phyloP scores from a whole-genome alignment of 2,113 vertebrate genomes.

The Atractosteus spatula region DNA sequence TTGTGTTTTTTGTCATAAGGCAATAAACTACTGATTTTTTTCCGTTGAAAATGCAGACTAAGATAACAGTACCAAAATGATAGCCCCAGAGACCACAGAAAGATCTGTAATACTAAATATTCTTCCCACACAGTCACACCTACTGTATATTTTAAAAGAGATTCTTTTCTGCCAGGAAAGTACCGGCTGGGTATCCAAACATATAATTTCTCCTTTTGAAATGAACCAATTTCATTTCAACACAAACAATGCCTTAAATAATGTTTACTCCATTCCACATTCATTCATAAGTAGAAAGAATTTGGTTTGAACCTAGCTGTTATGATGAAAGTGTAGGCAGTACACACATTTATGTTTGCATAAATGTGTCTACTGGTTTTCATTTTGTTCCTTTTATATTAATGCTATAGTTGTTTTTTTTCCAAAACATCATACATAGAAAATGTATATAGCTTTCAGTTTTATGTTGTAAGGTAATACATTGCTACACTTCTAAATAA shows the following conservation, averaged over 20 bases:
- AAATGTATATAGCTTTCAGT: too few species aligned
- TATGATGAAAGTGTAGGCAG: too few species aligned
- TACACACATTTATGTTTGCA: too few species aligned
- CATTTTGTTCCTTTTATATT: too few species aligned
- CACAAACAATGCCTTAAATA: slow-evolving; percentile 14
- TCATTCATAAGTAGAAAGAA: neutral
- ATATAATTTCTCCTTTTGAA: slow-evolving; percentile 35
- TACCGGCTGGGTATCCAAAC: slow-evolving; percentile 34
- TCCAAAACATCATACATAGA: too few species aligned
- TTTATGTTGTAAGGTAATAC: too few species aligned
- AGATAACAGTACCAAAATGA: slow-evolving; percentile 44
- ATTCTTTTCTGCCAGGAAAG: slow-evolving; percentile 24
- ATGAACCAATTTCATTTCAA: slow-evolving; percentile 2
- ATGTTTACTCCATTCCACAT: neutral
- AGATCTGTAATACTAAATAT: slow-evolving; percentile 35
- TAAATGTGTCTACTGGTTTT: too few species aligned
- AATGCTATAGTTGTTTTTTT: too few species aligned
- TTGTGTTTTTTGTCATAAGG: too few species aligned
- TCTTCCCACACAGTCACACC: slow-evolving; percentile 27
- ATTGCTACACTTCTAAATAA: too few species aligned
- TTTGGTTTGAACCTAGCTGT: neutral
- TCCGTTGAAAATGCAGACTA: neutral
- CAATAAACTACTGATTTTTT: too few species aligned
- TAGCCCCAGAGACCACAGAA: slow-evolving; percentile 48
- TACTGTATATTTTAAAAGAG: slow-evolving; percentile 40